These are phyloP conservation scores for Thunnus albacares DNA, from an alignment of 2,797 vertebrate genomes.

Conservation along the genomic window DNA sequence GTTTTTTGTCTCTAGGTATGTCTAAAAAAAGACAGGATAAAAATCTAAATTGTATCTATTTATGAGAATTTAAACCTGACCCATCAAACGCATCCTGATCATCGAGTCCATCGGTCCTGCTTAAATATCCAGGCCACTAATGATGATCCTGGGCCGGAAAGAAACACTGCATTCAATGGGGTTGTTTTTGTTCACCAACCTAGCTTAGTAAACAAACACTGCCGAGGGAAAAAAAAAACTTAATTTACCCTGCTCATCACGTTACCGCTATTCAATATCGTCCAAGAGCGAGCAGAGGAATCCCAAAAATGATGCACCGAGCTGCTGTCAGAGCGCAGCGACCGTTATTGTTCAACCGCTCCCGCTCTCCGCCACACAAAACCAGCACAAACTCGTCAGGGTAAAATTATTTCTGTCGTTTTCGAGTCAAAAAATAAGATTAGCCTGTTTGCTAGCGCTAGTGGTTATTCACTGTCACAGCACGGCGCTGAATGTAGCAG, in stretches of 20 bases:
- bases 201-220: slow-evolving; percentile 37
- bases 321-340: slow-evolving; percentile 58
- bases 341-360: slow-evolving; percentile 64
- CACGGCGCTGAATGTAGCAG: slow-evolving; percentile 44
- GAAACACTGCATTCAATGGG: slow-evolving; percentile 9
- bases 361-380: slow-evolving; percentile 20
- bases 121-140: slow-evolving; percentile 57
- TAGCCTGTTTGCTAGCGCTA: background rate
- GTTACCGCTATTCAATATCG: slow-evolving; percentile 60
- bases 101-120: slow-evolving; percentile 57
- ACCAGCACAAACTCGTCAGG: slow-evolving; percentile 3
- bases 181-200: slow-evolving; percentile 40
- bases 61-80: slow-evolving; percentile 35
- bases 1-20: background rate
- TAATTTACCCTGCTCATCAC: slow-evolving; percentile 32
- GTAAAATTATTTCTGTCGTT: background rate
- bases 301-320: slow-evolving; percentile 73
- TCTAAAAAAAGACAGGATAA: background rate
- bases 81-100: slow-evolving; percentile 41
- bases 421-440: background rate
- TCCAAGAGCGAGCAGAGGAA: slow-evolving; percentile 54
- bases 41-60: background rate
- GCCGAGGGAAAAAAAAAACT: background rate
- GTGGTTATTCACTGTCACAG: slow-evolving; percentile 43
- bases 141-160: slow-evolving; percentile 34